Conservation (phyloP, 2,113 vertebrate genomes). For the Camelus bactrianus region DNA sequence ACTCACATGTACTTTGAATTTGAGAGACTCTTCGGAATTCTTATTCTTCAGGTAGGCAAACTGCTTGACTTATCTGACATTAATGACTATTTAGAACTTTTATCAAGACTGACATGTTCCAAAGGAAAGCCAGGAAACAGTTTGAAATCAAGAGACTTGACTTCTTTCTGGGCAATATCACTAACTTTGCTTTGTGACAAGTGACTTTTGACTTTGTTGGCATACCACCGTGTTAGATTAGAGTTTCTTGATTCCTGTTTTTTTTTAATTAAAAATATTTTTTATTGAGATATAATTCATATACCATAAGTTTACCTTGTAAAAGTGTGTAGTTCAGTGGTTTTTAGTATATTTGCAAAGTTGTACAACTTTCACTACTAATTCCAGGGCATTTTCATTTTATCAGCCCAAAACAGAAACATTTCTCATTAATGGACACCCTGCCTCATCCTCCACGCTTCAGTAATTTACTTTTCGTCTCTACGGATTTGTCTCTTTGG, state of each 20-base stretch:
- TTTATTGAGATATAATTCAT: not conserved
- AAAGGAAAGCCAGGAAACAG: constrained; percentile 9
- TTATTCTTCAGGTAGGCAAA: not conserved
- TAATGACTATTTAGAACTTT: not conserved
- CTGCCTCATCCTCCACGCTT: not conserved
- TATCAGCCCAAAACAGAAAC: not conserved
- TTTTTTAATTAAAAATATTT: not conserved
- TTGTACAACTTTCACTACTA: not conserved
- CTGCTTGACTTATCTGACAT: constrained; percentile 29
- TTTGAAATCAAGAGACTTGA: not conserved
- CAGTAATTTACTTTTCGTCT: constrained; percentile 28
- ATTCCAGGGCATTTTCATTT: constrained; percentile 36
- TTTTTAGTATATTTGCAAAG: constrained; percentile 29
- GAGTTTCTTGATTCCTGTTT: not conserved
- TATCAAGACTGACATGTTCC: not conserved
- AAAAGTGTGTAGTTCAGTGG: not conserved
- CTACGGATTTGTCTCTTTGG: not conserved
- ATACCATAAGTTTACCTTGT: not conserved
- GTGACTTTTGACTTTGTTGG: not conserved
- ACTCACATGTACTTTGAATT: not conserved
- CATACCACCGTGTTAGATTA: not conserved
- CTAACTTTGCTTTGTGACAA: constrained; percentile 1
- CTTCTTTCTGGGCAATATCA: not conserved
- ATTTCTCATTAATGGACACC: not conserved
- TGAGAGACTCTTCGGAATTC: not conserved